Evolutionary conservation across 1,140 invertebrate species (phyloP).

Genomic region (Linepithema humile): DNA sequence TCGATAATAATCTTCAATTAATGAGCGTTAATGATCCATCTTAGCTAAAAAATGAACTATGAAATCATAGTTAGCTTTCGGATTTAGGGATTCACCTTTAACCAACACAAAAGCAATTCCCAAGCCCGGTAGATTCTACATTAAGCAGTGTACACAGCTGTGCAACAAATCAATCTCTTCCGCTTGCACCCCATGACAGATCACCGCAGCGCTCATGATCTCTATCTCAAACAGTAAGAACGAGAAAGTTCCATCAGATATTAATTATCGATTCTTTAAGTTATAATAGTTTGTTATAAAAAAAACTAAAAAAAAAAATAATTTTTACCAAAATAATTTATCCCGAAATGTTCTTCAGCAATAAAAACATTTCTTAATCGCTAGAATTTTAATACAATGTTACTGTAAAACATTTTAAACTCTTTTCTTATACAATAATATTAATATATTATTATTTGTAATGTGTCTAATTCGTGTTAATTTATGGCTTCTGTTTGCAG

Average conservation of each 20-base stretch:
- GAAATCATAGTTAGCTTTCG: slow-evolving; percentile 69
- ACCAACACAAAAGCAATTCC: slow-evolving; percentile 70
- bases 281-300: slow-evolving; percentile 1
- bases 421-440: background rate
- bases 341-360: background rate
- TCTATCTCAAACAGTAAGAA: slow-evolving; percentile 65
- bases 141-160: slow-evolving; percentile 82
- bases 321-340: background rate
- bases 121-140: slow-evolving; percentile 65
- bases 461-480: background rate
- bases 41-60: slow-evolving; percentile 55
- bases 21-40: slow-evolving; percentile 56
- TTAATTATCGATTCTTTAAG: slow-evolving; percentile 71
- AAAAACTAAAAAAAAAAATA: background rate
- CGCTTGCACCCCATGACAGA: slow-evolving; percentile 62
- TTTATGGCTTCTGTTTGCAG: background rate
- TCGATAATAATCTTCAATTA: background rate
- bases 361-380: background rate
- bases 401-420: background rate
- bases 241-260: slow-evolving; percentile 67
- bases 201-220: slow-evolving; percentile 58
- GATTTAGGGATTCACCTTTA: slow-evolving; percentile 74
- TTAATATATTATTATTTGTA: slow-evolving; percentile 3
- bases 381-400: background rate
- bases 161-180: slow-evolving; percentile 78